These are phyloP conservation scores for Bombus huntii DNA, from an alignment of 1,140 invertebrate species.

Conservation along the genomic window DNA sequence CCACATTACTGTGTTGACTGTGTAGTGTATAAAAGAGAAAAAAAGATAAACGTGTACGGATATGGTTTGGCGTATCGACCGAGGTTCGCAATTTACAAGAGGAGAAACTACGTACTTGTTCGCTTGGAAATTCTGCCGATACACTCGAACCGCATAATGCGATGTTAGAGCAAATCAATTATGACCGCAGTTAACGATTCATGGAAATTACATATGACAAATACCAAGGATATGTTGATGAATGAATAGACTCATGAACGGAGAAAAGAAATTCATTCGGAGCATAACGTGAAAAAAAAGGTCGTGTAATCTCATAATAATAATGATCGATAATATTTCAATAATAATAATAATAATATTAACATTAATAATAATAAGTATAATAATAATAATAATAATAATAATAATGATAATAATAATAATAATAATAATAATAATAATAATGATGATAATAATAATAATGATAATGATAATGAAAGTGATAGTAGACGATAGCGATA, in stretches of 20 bases:
- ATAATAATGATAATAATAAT: constrained; percentile 67
- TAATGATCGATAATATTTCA: constrained; percentile 66
- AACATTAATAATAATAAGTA: constrained; percentile 66
- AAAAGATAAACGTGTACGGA: neutral
- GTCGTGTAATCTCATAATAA: constrained; percentile 73
- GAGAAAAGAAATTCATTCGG: constrained; percentile 56
- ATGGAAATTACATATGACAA: neutral
- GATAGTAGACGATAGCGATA: constrained; percentile 65
- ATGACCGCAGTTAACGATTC: neutral
- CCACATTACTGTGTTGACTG: neutral
- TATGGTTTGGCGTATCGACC: constrained; percentile 9
- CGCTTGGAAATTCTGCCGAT: neutral
- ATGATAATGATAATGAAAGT: constrained; percentile 61
- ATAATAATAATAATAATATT: constrained; percentile 60
- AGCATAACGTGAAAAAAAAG: constrained; percentile 71
- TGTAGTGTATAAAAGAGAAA: neutral
- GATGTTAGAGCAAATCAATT: neutral
- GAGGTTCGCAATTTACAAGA: constrained; percentile 3
- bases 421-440: constrained; percentile 52
- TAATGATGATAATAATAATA: constrained; percentile 70
- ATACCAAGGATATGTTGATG: neutral
- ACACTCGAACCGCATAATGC: neutral
- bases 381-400: constrained; percentile 58
- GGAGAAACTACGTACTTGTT: neutral
- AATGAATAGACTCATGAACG: neutral